A percentile compares a stretch with the other conserved stretches of the same genome.
Evolutionary conservation across 2,113 vertebrate genomes (phyloP).

Genomic region (Thermophis baileyi): DNA sequence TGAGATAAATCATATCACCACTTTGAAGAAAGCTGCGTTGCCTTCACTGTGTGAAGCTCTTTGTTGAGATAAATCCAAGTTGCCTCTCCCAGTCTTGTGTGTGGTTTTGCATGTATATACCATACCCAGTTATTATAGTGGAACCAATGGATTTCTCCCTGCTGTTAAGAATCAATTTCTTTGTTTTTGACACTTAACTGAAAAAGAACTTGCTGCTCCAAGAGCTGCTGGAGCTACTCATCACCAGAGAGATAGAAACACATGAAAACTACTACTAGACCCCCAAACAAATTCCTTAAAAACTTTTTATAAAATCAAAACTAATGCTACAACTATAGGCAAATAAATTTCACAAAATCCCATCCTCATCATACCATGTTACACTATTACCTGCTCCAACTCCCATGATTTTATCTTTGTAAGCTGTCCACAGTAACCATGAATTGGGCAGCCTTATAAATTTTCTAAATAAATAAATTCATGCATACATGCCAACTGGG

Average conservation of each 20-base stretch:
- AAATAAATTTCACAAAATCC: background rate
- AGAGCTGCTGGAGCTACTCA: background rate
- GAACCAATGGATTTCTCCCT: background rate
- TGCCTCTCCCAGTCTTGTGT: background rate
- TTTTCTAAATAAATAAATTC: background rate
- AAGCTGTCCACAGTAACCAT: background rate
- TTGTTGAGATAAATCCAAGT: background rate
- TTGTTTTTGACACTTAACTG: background rate
- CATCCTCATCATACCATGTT: background rate
- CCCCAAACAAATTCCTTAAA: background rate
- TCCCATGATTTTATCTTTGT: background rate
- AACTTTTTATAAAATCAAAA: background rate
- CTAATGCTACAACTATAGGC: background rate
- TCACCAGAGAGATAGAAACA: background rate
- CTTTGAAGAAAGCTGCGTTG: background rate
- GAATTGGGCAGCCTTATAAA: background rate
- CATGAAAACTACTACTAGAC: background rate
- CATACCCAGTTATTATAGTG: background rate
- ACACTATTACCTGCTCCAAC: background rate
- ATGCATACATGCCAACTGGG: background rate
- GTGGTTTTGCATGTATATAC: background rate
- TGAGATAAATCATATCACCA: background rate
- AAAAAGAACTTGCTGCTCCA: background rate
- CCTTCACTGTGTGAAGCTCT: background rate
- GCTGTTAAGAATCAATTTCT: background rate